Conservation (phyloP, 2,113 vertebrate species). For the Mungos mungo region DNA sequence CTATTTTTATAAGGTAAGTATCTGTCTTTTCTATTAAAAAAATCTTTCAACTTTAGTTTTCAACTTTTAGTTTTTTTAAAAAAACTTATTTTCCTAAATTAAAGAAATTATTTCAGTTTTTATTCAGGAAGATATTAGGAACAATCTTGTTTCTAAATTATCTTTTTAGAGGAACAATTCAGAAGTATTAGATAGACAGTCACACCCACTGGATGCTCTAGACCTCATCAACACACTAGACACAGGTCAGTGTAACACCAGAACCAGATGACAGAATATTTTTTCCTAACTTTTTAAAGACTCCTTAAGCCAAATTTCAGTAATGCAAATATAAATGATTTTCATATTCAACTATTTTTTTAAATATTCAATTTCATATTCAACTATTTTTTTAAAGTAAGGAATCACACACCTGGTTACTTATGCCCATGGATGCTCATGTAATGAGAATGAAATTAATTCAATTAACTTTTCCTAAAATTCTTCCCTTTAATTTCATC, state of each 20-base stretch:
- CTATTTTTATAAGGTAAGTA: constrained; percentile 70
- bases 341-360: not conserved
- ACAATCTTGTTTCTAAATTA: constrained; percentile 54
- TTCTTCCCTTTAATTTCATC: not conserved
- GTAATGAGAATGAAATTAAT: not conserved
- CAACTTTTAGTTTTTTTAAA: not conserved
- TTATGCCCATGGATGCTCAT: not conserved
- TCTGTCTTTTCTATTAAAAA: constrained; percentile 54
- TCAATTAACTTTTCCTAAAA: not conserved
- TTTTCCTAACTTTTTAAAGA: constrained; percentile 45
- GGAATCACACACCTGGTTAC: not conserved
- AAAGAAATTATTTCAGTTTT: not conserved
- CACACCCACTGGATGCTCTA: not conserved
- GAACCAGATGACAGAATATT: constrained; percentile 29
- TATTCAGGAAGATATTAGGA: constrained; percentile 12
- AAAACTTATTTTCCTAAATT: not conserved
- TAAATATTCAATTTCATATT: not conserved
- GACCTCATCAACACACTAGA: constrained; percentile 47
- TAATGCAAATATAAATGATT: constrained; percentile 9
- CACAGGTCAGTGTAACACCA: constrained; percentile 37
- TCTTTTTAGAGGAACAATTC: not conserved
- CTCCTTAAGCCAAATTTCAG: constrained; percentile 11
- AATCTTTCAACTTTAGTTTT: not conserved
- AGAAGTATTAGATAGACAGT: constrained; percentile 49
- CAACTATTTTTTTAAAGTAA: not conserved